Base-by-base conservation (phyloP, 2,888 invertebrate genomes). In the Silvanus unidentatus region DNA sequence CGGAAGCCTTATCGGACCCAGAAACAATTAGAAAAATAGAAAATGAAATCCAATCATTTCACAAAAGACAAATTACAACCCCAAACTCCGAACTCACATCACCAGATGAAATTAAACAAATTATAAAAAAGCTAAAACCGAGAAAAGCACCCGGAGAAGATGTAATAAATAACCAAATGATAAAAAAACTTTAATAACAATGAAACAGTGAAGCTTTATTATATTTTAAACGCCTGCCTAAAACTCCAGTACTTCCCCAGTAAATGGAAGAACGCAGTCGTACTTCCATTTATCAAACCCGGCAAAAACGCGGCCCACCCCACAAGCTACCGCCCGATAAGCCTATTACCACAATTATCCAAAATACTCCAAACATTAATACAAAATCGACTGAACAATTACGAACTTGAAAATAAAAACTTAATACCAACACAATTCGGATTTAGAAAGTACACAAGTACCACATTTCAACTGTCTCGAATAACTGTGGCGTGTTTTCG, bases 81-180 rank as follows among this genome's bases (percentile, higher is more conserved):
- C 42, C 37, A 13, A n/a, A n/a, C n/a, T 16, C 40, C 5, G 15
- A 6, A 3, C 28, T 40, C 2, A 43, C 43, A 22, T 11, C 15
- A 4, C 52, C 50, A 10, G 39, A 39, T 8, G 51, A 54, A 40
- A 39, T 52, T 13, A 9, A 10, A 0, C 9, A 30, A n/a, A 43
- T 39, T 6, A 50, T 55, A 30, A 50, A n/a, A n/a, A n/a, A n/a
- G n/a, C 46, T 27, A 43, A 40, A 16, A 22, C 42, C 8, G 39
- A 32, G n/a, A 5, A 28, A 58, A 49, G 47, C 55, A 14, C 55
- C 55, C 1, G 57, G 57, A 8, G 1, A 30, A 15, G 56, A 57
- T 15, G 6, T 14, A 27, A 42, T 43, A 28, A 27, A 4, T 5
- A 39, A 39, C 39, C 22, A 14, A 39, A 9, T 39, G 3, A 2